Percentiles rank a stretch among this genome's conserved stretches.
These are phyloP conservation scores for Hyposmocoma kahamanoa DNA, from an alignment of 1,140 invertebrate species.

Conservation along the genomic window DNA sequence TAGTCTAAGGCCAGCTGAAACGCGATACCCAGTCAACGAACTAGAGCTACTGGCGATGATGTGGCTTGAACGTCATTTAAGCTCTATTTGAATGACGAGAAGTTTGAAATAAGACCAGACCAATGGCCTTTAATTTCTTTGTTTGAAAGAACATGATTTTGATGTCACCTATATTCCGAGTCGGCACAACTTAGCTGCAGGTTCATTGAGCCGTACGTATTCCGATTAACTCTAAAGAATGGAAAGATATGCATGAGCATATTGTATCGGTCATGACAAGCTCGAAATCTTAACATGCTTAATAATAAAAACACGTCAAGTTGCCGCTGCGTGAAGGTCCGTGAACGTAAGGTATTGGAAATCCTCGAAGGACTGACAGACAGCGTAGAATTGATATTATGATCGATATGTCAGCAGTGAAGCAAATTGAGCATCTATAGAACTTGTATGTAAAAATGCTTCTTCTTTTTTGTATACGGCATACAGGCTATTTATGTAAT, in stretches of 20 bases:
- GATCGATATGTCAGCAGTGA: not conserved
- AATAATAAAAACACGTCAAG: not conserved
- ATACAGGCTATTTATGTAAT: not conserved
- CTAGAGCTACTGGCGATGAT: constrained; percentile 62
- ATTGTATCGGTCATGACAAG: constrained; percentile 6
- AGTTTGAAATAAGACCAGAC: constrained; percentile 58
- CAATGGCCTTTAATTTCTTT: constrained; percentile 34
- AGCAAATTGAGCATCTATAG: not conserved
- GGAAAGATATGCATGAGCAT: not conserved
- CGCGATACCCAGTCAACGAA: constrained; percentile 50
- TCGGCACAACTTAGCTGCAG: constrained; percentile 13
- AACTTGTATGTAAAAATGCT: not conserved
- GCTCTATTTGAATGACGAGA: constrained; percentile 9
- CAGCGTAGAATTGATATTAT: not conserved
- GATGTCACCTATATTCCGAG: constrained; percentile 34
- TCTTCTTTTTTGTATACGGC: not conserved
- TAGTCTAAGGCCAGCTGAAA: constrained; percentile 40
- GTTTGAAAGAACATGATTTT: constrained; percentile 43
- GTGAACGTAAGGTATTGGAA: not conserved
- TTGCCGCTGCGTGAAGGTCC: not conserved
- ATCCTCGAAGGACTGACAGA: not conserved
- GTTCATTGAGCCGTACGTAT: constrained; percentile 10
- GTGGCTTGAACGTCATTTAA: constrained; percentile 32
- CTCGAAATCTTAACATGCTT: not conserved
- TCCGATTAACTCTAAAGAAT: not conserved